These are phyloP conservation scores for Gonatopus flavifemur DNA, from an alignment of 1,140 invertebrate species.

Conservation along the genomic window DNA sequence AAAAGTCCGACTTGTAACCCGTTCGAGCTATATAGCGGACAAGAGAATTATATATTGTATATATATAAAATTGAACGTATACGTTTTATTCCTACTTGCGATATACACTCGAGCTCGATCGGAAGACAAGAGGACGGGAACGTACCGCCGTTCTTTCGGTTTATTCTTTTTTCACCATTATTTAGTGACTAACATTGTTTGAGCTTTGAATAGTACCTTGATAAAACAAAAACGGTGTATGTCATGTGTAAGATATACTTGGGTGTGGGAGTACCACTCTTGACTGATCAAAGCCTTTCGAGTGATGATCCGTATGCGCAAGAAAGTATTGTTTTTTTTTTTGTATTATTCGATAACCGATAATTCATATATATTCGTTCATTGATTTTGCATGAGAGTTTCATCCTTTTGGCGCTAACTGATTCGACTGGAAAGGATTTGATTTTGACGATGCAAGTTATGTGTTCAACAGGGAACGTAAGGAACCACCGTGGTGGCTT, in stretches of 20 bases:
- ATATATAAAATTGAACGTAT: not conserved
- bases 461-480: not conserved
- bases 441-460: conserved; percentile 19
- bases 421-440: conserved; percentile 11
- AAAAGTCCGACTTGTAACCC: conserved; percentile 39
- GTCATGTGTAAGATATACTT: conserved; percentile 61
- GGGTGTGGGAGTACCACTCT: conserved; percentile 56
- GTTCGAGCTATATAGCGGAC: conserved; percentile 19
- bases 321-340: too few relatives aligned
- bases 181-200: conserved; percentile 61
- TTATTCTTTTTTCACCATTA: conserved; percentile 58
- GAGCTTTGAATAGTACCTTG: conserved; percentile 60
- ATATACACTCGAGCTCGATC: too few relatives aligned
- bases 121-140: conserved; percentile 33
- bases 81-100: not conserved
- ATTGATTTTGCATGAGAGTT: too few relatives aligned
- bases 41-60: conserved; percentile 1
- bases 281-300: conserved; percentile 17
- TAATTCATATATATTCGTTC: too few relatives aligned
- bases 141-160: conserved; percentile 51
- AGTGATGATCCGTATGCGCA: too few relatives aligned
- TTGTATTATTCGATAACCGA: too few relatives aligned
- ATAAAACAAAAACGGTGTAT: conserved; percentile 60
- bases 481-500: too few relatives aligned
- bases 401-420: too few relatives aligned